Base-by-base conservation (phyloP, 1,140 invertebrate species). In the Atta texana region DNA sequence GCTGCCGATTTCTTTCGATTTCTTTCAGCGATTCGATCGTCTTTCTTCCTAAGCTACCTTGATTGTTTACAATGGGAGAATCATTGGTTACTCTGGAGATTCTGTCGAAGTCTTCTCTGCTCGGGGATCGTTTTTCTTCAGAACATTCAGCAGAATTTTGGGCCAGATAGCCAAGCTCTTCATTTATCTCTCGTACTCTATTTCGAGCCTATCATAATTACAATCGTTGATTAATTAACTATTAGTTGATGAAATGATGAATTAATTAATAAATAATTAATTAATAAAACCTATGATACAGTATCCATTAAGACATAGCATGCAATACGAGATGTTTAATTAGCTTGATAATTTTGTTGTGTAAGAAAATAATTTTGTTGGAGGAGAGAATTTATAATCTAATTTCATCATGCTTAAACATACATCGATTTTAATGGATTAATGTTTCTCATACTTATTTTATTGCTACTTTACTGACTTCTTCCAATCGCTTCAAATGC, bases 1-100 rank as follows among this genome's bases (percentile, higher is more conserved):
- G 96, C 91, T 98, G 97, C 64, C 98, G 96, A 94, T 98, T 98
- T 93, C 97, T 96, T 94, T 99, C 98, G 82, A 99, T 98, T 95
- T 98, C 98, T 94, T 97, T 97, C 49, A 99, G 95, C 88, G 98
- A 98, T 88, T 98, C 98, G 72, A 98, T 96, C n/a, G 98, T 98
- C 92, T 98, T 97, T 87, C 97, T 97, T 24, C 98, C 97, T 61
- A 98, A 95, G 51, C 97, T 97, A 85, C 95, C 94, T 90, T 97
- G 96, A 16, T 96, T 96, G 91, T 96, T 96, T 78, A 97, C 96
- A 66, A 98, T 97, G 12, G 98, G 98, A 21, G 97, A 97, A 92
- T 97, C 97, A n/a, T 96, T 97, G 18, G 97, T 98, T 63, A 98
- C 97, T 94, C 97, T 97, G 16, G 97, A 98, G 92, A 98, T 98